phyloP scores from a whole-genome alignment of 2,888 invertebrate species.

The Uloborus plumipes region DNA sequence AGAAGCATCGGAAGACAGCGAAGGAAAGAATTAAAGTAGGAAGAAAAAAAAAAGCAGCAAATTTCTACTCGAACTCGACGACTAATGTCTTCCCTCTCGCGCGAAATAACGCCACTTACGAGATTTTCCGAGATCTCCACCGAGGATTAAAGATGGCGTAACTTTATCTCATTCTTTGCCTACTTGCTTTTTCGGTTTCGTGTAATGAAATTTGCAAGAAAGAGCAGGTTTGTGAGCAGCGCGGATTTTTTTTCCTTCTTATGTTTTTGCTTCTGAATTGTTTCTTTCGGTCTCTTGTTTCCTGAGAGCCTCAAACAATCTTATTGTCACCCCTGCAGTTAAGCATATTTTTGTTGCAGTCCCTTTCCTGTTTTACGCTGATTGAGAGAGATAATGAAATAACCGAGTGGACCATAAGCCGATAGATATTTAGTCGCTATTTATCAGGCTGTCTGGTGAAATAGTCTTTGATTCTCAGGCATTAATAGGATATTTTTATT shows the following conservation, averaged over 20 bases:
- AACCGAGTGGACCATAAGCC: too few relatives aligned
- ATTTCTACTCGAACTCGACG: conserved; percentile 47
- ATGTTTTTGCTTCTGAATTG: conserved; percentile 30
- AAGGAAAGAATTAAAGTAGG: background rate
- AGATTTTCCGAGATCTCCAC: conserved; percentile 57
- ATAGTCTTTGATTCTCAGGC: too few relatives aligned
- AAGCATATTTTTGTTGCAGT: too few relatives aligned
- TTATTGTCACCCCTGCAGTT: too few relatives aligned
- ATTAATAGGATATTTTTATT: too few relatives aligned
- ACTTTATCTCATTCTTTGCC: conserved; percentile 42
- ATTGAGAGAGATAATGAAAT: too few relatives aligned
- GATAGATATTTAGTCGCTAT: too few relatives aligned
- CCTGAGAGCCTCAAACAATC: background rate
- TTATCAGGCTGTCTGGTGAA: too few relatives aligned
- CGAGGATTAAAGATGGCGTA: conserved; percentile 58
- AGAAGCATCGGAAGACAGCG: conserved; percentile 21
- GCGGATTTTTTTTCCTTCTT: conserved; percentile 9
- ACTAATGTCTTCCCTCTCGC: conserved; percentile 58
- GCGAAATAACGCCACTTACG: conserved; percentile 60
- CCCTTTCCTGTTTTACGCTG: too few relatives aligned
- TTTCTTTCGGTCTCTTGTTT: conserved; percentile 19
- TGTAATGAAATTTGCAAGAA: conserved; percentile 59
- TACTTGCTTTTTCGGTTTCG: conserved; percentile 24
- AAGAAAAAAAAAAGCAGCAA: conserved; percentile 5
- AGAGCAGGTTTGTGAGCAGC: conserved; percentile 6